Evolutionary conservation across 2,888 invertebrate species (phyloP).

Genomic region (Brassicogethes aeneus): DNA sequence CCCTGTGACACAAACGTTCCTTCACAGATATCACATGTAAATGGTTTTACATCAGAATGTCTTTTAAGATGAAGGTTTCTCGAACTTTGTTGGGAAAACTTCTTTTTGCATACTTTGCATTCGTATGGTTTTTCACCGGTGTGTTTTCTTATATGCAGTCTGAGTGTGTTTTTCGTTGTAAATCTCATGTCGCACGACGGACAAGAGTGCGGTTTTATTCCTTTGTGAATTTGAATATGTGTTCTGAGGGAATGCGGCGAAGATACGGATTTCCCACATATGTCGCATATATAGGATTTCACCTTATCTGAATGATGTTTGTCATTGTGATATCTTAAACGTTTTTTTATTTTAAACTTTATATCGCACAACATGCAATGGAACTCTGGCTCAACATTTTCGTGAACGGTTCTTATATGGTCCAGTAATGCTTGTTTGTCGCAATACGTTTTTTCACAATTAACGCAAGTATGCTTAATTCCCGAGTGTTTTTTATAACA

Average conservation of each 20-base stretch:
- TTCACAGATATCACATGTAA: slow-evolving; percentile 22
- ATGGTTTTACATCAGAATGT: slow-evolving; percentile 20
- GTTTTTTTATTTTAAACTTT: slow-evolving; percentile 11
- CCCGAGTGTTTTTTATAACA: too few species aligned
- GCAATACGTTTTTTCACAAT: slow-evolving; percentile 23
- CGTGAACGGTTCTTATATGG: slow-evolving; percentile 22
- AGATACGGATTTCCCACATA: slow-evolving; percentile 12
- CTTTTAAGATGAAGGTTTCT: slow-evolving; percentile 24
- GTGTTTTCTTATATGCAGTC: slow-evolving; percentile 44
- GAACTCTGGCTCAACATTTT: slow-evolving; percentile 7
- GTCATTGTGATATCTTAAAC: slow-evolving; percentile 12
- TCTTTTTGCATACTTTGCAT: slow-evolving; percentile 30
- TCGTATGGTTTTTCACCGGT: slow-evolving; percentile 40
- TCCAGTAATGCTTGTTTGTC: slow-evolving; percentile 21
- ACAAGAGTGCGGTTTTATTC: slow-evolving; percentile 37
- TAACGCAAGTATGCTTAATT: too few species aligned
- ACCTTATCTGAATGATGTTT: background rate
- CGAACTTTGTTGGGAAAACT: slow-evolving; percentile 27
- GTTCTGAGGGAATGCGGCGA: slow-evolving; percentile 19
- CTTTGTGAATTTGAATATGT: slow-evolving; percentile 36
- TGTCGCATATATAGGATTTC: background rate
- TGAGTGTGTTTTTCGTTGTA: slow-evolving; percentile 15
- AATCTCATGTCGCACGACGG: slow-evolving; percentile 36
- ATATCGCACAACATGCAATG: background rate
- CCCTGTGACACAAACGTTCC: slow-evolving; percentile 14